Evolutionary conservation across 2,888 invertebrate species (phyloP).

Genomic region (Bimastos eiseni): DNA sequence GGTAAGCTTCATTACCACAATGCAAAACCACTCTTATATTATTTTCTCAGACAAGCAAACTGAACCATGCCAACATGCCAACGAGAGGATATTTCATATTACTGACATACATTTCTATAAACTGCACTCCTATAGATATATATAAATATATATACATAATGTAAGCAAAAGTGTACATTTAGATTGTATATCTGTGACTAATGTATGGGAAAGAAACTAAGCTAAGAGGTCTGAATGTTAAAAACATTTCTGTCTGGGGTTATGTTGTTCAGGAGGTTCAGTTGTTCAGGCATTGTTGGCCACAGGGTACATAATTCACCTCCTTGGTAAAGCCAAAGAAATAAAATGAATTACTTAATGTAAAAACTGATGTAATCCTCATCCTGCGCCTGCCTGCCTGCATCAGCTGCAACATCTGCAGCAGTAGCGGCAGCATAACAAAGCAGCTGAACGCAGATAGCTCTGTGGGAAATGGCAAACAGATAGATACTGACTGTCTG

Average conservation of each 20-base stretch:
- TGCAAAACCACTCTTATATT: too few species aligned
- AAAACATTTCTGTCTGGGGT: background rate
- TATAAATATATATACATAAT: background rate
- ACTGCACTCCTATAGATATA: background rate
- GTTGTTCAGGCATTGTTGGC: background rate
- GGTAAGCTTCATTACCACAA: too few species aligned
- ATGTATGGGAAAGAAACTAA: background rate
- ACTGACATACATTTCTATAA: background rate
- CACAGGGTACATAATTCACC: background rate
- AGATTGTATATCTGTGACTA: background rate
- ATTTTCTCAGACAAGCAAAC: too few species aligned
- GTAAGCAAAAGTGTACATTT: background rate
- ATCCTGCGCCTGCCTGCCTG: background rate
- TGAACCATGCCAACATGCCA: too few species aligned
- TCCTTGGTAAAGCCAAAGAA: background rate
- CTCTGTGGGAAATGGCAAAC: background rate
- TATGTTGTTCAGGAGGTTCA: background rate
- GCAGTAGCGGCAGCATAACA: background rate
- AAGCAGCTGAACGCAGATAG: background rate
- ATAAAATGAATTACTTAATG: background rate
- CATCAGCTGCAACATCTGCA: background rate
- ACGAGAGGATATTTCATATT: background rate
- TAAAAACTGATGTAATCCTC: background rate
- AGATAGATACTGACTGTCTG: background rate
- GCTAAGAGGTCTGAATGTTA: background rate